These are phyloP conservation scores for Dendropsophus ebraccatus DNA, from an alignment of 2,113 vertebrate species.

Conservation along the genomic window DNA sequence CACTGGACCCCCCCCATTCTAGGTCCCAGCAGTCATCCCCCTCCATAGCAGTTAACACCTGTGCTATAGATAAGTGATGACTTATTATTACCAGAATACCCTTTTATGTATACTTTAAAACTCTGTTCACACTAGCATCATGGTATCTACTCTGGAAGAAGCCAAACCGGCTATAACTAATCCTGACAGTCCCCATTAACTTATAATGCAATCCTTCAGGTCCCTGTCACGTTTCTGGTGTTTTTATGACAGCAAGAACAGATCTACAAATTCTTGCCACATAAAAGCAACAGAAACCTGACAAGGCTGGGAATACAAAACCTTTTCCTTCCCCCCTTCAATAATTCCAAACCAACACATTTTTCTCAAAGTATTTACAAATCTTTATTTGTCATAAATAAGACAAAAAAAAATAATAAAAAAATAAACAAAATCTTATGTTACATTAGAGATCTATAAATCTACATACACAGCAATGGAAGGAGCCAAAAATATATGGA, in stretches of 20 bases:
- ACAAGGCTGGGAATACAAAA: not conserved
- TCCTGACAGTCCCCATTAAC: not conserved
- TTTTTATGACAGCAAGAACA: not conserved
- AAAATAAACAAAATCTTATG: not conserved
- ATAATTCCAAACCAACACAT: not conserved
- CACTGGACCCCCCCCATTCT: too few relatives aligned
- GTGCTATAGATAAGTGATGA: too few relatives aligned
- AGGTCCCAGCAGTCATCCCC: too few relatives aligned
- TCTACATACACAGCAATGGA: not conserved
- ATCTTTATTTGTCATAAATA: slow-evolving; percentile 29
- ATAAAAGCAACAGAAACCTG: not conserved
- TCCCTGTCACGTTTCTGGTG: not conserved
- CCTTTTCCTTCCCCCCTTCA: too few relatives aligned
- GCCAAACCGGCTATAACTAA: too few relatives aligned
- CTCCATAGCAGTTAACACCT: too few relatives aligned
- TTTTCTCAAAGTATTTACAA: not conserved
- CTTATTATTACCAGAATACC: too few relatives aligned
- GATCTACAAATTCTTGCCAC: not conserved
- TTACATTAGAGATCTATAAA: not conserved
- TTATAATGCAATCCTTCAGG: not conserved
- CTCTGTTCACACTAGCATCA: not conserved
- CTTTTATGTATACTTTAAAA: too few relatives aligned
- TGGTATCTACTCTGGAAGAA: not conserved
- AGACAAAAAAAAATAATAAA: not conserved
- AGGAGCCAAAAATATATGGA: not conserved